These are phyloP conservation scores for Zophobas atratus DNA, from an alignment of 1,140 invertebrate species.

Conservation along the genomic window DNA sequence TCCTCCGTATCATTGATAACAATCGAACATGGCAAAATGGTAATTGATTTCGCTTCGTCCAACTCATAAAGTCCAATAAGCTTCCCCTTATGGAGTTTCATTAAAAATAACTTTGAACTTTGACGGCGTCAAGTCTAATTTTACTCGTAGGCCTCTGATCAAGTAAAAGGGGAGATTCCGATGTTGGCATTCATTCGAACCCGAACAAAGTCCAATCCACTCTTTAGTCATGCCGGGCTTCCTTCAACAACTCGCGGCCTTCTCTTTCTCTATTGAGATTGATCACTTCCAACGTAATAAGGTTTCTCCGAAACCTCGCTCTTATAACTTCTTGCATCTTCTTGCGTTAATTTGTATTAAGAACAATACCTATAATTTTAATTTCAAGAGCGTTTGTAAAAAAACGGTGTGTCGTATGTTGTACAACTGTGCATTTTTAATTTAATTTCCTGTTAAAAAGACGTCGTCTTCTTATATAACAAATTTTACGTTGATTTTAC, in stretches of 20 bases:
- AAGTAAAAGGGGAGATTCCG: slow-evolving; percentile 38
- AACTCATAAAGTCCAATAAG: slow-evolving; percentile 28
- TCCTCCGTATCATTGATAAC: slow-evolving; percentile 15
- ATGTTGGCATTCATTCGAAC: slow-evolving; percentile 34
- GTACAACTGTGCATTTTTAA: too few relatives aligned
- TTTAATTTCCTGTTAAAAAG: too few relatives aligned
- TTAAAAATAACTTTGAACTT: slow-evolving; percentile 43
- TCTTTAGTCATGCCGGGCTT: slow-evolving; percentile 34
- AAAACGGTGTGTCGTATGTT: too few relatives aligned
- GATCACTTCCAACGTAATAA: slow-evolving; percentile 10
- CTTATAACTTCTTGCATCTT: neutral
- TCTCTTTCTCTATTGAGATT: slow-evolving; percentile 8
- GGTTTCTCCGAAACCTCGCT: slow-evolving; percentile 33
- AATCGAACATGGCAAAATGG: slow-evolving; percentile 17
- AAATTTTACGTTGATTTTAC: too few relatives aligned
- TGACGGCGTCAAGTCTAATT: slow-evolving; percentile 38
- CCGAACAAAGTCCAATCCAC: slow-evolving; percentile 28
- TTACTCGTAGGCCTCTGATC: slow-evolving; percentile 29
- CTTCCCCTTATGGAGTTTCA: slow-evolving; percentile 35
- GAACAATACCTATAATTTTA: too few relatives aligned
- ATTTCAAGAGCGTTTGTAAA: too few relatives aligned
- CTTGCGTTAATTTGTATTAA: too few relatives aligned
- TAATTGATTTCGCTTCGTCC: slow-evolving; percentile 27
- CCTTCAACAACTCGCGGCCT: slow-evolving; percentile 15
- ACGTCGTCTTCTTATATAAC: too few relatives aligned